Conservation (phyloP, 2,888 invertebrate species). For the Dryobotodes eremita region DNA sequence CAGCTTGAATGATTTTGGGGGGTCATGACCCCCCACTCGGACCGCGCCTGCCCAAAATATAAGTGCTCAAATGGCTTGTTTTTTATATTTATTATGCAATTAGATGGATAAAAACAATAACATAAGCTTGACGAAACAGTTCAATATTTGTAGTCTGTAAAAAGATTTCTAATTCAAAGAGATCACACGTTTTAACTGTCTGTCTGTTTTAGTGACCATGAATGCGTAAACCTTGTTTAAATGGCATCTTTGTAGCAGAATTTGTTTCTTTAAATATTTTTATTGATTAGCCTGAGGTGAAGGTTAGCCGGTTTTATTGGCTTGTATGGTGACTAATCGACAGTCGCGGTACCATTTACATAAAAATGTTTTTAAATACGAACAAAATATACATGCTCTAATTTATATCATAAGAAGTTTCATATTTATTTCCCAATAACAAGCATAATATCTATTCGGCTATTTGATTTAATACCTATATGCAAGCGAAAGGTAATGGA, state of each 20-base stretch:
- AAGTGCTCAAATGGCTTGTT: not conserved
- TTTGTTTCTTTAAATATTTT: not conserved
- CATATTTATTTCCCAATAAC: not conserved
- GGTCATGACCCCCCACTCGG: too few species aligned
- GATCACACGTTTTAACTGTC: not conserved
- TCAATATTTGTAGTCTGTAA: not conserved
- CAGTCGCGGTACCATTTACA: not conserved
- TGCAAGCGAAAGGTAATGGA: not conserved
- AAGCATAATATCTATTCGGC: not conserved
- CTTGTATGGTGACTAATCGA: constrained; percentile 9
- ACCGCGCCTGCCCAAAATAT: too few species aligned
- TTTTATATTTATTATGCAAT: not conserved
- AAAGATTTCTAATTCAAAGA: not conserved
- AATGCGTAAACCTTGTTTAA: not conserved
- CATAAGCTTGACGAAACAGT: not conserved
- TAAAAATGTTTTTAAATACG: not conserved
- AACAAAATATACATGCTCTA: not conserved
- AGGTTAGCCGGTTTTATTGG: constrained; percentile 11
- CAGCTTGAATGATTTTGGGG: too few species aligned
- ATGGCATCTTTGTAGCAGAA: not conserved
- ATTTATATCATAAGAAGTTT: not conserved
- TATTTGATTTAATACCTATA: not conserved
- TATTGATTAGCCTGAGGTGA: constrained; percentile 2
- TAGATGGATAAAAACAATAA: not conserved
- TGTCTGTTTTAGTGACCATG: constrained; percentile 9